phyloP scores from a whole-genome alignment of 2,797 vertebrate genomes.

The Darevskia mixta region DNA sequence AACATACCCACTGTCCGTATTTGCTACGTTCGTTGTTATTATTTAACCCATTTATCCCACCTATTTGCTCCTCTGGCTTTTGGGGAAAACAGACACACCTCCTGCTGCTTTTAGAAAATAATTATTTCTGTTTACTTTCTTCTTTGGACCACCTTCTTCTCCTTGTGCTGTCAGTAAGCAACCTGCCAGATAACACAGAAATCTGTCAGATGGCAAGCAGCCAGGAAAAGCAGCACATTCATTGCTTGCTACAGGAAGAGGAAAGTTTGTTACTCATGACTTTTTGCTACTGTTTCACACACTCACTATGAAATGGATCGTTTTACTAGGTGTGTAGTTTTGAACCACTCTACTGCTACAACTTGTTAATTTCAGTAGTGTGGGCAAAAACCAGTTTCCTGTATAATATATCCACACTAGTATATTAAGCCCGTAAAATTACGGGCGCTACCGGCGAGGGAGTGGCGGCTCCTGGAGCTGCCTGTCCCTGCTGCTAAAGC shows the following conservation, averaged over 20 bases:
- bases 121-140: too few species aligned
- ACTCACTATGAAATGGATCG: too few species aligned
- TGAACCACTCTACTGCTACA: background rate
- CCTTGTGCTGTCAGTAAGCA: background rate
- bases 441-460: too few species aligned
- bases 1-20: too few species aligned
- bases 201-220: background rate
- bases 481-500: too few species aligned
- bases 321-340: background rate
- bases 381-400: background rate
- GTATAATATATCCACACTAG: background rate
- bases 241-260: background rate
- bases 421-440: too few species aligned
- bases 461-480: too few species aligned
- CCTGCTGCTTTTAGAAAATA: background rate
- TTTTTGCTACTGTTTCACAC: too few species aligned
- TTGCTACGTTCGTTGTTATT: too few species aligned
- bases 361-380: background rate
- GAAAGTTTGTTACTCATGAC: background rate
- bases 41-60: too few species aligned
- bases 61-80: too few species aligned
- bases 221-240: background rate
- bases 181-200: background rate
- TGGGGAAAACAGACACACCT: background rate
- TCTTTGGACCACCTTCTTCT: too few species aligned